Evolutionary conservation across 2,797 vertebrate genomes (phyloP).

Genomic region (Nyctibius grandis): DNA sequence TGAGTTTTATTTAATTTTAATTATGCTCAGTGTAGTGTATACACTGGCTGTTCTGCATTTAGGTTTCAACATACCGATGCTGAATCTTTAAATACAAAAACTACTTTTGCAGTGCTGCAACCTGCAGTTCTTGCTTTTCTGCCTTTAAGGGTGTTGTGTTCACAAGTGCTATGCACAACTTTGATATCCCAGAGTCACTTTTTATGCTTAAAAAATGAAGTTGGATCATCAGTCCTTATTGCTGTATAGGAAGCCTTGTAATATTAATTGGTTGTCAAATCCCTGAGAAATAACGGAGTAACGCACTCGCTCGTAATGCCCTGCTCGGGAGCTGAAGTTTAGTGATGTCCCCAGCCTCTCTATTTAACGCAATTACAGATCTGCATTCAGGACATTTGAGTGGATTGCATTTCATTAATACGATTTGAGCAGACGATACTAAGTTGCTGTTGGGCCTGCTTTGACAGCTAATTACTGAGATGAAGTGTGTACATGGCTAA

Average conservation of each 20-base stretch:
- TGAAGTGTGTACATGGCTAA: conserved; percentile 90
- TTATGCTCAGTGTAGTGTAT: background rate
- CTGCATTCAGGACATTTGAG: conserved; percentile 92
- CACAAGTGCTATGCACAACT: conserved; percentile 42
- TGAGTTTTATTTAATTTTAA: background rate
- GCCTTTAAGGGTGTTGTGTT: conserved; percentile 44
- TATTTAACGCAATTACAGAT: conserved; percentile 90
- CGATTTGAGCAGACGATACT: conserved; percentile 94
- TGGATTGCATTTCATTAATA: conserved; percentile 97
- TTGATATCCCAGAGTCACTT: conserved; percentile 45
- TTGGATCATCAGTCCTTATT: conserved; percentile 65
- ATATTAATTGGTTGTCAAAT: conserved; percentile 96
- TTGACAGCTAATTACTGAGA: conserved; percentile 99
- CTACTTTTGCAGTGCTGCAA: background rate
- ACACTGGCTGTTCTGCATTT: background rate
- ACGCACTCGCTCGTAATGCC: conserved; percentile 81
- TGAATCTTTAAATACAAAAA: background rate
- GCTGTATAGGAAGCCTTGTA: conserved; percentile 77
- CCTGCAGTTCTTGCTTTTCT: conserved; percentile 49
- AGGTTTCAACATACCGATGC: background rate
- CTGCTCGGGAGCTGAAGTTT: conserved; percentile 80
- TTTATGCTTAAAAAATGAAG: conserved; percentile 31
- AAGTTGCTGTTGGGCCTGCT: conserved; percentile 91
- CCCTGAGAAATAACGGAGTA: conserved; percentile 91
- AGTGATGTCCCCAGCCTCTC: conserved; percentile 79